These are phyloP conservation scores for Boulengeromyrus knoepffleri DNA, from an alignment of 2,113 vertebrate genomes.

Conservation along the genomic window DNA sequence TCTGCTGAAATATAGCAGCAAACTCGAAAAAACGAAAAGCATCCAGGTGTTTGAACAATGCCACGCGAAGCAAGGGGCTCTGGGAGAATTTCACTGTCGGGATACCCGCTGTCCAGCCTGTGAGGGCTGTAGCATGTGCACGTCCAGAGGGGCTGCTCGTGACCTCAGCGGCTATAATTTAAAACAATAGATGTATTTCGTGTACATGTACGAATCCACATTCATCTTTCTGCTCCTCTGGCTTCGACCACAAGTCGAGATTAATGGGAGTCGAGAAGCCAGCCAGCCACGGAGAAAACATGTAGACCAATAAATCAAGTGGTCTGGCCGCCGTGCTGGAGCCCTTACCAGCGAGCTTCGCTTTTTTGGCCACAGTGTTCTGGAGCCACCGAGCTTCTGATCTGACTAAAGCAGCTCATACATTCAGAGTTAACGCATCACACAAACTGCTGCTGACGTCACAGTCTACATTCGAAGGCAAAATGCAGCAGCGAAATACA, in stretches of 20 bases:
- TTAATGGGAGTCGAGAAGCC: neutral
- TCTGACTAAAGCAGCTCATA: neutral
- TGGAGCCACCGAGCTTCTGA: neutral
- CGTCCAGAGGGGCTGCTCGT: neutral
- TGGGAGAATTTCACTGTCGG: neutral
- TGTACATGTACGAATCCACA: neutral
- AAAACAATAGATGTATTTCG: neutral
- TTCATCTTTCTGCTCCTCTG: conserved; percentile 1
- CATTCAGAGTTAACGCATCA: neutral
- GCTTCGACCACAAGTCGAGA: neutral
- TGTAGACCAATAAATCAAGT: neutral
- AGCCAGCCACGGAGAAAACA: neutral
- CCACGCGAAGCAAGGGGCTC: neutral
- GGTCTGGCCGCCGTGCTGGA: neutral
- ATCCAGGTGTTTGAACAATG: neutral
- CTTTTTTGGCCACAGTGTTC: neutral
- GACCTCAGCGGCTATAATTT: neutral
- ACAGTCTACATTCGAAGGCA: neutral
- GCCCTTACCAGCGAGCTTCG: neutral
- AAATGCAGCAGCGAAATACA: neutral
- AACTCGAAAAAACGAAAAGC: neutral
- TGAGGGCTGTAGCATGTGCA: neutral
- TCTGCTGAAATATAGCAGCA: neutral
- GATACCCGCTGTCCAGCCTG: neutral
- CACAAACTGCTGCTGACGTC: neutral